phyloP scores from a whole-genome alignment of 2,888 invertebrate species.

The Lochmaea crataegi region DNA sequence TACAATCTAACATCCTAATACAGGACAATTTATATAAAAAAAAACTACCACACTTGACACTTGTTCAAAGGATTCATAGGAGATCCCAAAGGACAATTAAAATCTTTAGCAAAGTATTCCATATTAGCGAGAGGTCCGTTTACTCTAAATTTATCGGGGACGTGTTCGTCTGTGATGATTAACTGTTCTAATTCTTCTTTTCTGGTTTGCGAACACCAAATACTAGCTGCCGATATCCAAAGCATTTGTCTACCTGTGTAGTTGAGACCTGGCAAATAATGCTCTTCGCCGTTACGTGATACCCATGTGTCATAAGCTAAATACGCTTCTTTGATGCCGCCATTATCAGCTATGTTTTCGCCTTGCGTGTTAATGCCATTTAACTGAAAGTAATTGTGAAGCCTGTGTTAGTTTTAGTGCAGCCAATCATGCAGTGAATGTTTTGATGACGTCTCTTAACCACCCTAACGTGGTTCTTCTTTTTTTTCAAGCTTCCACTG shows the following conservation, averaged over 20 bases:
- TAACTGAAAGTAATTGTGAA: conserved; percentile 69
- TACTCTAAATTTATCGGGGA: conserved; percentile 69
- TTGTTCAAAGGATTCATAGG: conserved; percentile 73
- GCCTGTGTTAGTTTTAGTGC: conserved; percentile 46
- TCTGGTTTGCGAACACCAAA: conserved; percentile 70
- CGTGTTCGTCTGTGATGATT: conserved; percentile 63
- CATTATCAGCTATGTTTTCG: conserved; percentile 96
- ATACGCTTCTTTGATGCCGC: conserved; percentile 91
- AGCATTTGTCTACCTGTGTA: conserved; percentile 67
- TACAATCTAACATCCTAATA: conserved; percentile 19
- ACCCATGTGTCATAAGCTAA: conserved; percentile 61
- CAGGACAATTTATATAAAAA: conserved; percentile 13
- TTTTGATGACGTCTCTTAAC: background rate
- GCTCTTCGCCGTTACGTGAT: conserved; percentile 58
- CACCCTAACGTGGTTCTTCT: conserved; percentile 10
- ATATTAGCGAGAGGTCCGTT: conserved; percentile 71
- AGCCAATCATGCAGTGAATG: conserved; percentile 19
- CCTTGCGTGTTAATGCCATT: conserved; percentile 94
- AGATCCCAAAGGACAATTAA: conserved; percentile 69
- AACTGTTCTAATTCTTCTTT: conserved; percentile 60
- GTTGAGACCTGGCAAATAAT: conserved; percentile 58
- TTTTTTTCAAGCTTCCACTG: background rate
- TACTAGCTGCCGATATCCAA: conserved; percentile 71
- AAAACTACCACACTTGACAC: conserved; percentile 72
- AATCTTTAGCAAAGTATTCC: conserved; percentile 72